These are phyloP conservation scores for Sitophilus oryzae DNA, from an alignment of 1,140 invertebrate genomes.

Conservation along the genomic window DNA sequence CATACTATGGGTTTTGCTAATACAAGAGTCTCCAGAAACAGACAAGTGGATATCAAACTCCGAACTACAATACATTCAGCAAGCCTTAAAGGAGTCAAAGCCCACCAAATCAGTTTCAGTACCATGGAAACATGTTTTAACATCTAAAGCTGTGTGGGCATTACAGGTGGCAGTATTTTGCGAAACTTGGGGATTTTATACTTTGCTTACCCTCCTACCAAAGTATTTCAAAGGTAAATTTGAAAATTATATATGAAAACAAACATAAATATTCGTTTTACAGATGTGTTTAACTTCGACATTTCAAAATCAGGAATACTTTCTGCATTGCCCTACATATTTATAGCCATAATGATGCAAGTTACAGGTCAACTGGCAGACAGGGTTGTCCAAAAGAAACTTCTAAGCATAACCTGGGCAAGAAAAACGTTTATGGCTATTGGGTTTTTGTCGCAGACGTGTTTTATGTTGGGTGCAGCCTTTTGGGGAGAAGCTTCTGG, in stretches of 20 bases:
- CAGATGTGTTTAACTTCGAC: slow-evolving; percentile 66
- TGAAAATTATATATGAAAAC: no score
- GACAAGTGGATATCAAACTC: neutral
- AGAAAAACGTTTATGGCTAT: slow-evolving; percentile 69
- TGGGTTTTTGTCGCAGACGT: slow-evolving; percentile 73
- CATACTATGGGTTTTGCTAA: neutral
- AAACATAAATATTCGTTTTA: slow-evolving; percentile 30
- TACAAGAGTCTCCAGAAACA: slow-evolving; percentile 1
- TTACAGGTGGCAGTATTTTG: slow-evolving; percentile 6
- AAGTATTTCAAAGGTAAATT: slow-evolving; percentile 14
- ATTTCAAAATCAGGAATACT: slow-evolving; percentile 71
- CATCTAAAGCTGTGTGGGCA: slow-evolving; percentile 4
- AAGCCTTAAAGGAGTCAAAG: neutral
- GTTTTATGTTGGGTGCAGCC: slow-evolving; percentile 77
- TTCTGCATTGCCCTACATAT: slow-evolving; percentile 78
- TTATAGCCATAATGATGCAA: slow-evolving; percentile 76
- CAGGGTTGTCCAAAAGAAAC: slow-evolving; percentile 56
- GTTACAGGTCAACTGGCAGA: slow-evolving; percentile 78
- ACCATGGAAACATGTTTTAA: slow-evolving; percentile 1
- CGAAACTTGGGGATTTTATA: slow-evolving; percentile 13
- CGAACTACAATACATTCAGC: neutral
- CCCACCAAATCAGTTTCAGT: neutral
- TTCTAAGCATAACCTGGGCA: slow-evolving; percentile 66
- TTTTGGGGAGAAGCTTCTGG: slow-evolving; percentile 58
- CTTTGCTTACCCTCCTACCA: slow-evolving; percentile 2